These are phyloP conservation scores for Brevimyrus niger DNA, from an alignment of 2,113 vertebrate species.

Conservation along the genomic window DNA sequence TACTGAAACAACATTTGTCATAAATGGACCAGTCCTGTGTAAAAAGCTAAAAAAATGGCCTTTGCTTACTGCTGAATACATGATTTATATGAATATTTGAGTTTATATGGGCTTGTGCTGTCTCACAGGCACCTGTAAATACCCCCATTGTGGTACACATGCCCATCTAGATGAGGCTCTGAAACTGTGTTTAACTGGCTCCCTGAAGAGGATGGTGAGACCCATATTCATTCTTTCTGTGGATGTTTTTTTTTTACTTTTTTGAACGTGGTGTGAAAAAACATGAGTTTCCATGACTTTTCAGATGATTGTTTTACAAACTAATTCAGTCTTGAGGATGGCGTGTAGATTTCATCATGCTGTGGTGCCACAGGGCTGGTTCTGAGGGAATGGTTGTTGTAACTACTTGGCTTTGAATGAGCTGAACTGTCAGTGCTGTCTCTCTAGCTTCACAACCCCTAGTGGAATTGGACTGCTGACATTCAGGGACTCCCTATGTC, in stretches of 20 bases:
- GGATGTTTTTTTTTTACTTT: background rate
- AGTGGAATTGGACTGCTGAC: no score
- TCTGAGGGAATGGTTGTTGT: no score
- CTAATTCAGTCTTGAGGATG: background rate
- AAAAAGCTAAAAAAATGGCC: background rate
- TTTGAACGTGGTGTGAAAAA: no score
- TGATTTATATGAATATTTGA: background rate
- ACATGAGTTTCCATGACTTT: no score
- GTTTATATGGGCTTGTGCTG: no score
- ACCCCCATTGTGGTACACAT: no score
- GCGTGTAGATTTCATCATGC: background rate
- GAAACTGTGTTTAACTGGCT: background rate
- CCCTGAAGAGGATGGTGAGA: background rate
- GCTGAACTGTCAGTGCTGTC: no score
- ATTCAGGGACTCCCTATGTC: no score
- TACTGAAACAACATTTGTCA: background rate
- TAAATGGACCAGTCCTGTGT: background rate
- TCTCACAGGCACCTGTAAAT: no score
- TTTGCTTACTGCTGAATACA: background rate
- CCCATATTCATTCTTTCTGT: background rate
- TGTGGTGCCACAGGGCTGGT: background rate
- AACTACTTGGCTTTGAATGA: no score
- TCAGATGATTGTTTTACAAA: background rate
- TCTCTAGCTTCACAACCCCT: no score
- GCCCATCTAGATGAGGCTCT: no score